Conservation (phyloP, 2,113 vertebrate genomes). For the Pontoporia blainvillei region DNA sequence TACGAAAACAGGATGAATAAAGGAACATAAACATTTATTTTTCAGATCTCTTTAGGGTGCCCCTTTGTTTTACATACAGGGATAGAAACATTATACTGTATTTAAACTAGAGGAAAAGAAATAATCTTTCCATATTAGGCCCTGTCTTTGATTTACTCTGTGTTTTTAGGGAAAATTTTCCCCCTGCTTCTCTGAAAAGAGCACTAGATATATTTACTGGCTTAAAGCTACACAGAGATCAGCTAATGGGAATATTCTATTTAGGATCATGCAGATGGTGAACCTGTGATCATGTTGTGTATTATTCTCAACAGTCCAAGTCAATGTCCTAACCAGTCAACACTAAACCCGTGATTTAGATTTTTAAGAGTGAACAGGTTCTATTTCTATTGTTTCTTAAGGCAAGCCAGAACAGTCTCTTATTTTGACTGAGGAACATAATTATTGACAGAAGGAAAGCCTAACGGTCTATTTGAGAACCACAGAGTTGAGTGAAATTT, state of each 20-base stretch:
- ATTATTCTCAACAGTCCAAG: neutral
- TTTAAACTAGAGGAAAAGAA: neutral
- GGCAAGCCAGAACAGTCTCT: neutral
- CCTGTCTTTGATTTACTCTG: neutral
- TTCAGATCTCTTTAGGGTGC: neutral
- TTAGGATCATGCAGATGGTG: neutral
- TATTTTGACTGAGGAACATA: neutral
- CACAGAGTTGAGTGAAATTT: constrained; percentile 39
- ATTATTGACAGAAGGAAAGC: constrained; percentile 6
- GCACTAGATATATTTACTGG: neutral
- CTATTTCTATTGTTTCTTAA: constrained; percentile 14
- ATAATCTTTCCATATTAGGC: neutral
- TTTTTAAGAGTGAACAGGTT: constrained; percentile 3
- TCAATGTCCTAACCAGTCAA: neutral
- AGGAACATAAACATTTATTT: neutral
- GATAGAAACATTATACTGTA: neutral
- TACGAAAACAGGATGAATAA: neutral
- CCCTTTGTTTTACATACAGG: neutral
- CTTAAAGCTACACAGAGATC: neutral
- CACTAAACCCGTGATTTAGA: neutral
- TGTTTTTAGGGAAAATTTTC: neutral
- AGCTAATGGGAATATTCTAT: neutral
- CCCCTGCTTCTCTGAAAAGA: neutral
- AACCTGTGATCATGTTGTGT: too few species aligned
- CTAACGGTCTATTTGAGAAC: constrained; percentile 31